A percentile compares a stretch with the other conserved stretches of the same genome.
Evolutionary conservation across 1,140 invertebrate genomes (phyloP).

Genomic region (Sminthurides bifidus): DNA sequence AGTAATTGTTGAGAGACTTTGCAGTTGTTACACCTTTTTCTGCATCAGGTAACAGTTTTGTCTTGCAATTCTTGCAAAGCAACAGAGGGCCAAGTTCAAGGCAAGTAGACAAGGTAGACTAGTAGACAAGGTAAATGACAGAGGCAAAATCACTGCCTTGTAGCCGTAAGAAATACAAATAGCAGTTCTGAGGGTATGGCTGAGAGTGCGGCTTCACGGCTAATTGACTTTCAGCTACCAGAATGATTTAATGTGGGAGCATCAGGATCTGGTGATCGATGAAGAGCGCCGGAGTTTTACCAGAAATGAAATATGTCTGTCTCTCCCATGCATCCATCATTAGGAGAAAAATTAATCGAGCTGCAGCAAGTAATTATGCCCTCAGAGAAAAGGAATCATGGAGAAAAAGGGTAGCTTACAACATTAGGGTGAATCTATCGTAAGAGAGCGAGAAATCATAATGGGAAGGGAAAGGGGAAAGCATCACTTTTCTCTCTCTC

Average conservation of each 20-base stretch:
- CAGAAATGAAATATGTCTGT: constrained; percentile 9
- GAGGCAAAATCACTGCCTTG: neutral
- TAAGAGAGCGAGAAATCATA: neutral
- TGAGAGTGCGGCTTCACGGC: constrained; percentile 15
- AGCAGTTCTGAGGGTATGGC: neutral
- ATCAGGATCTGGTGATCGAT: neutral
- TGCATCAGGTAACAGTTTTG: too few relatives aligned
- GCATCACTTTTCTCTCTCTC: too few relatives aligned
- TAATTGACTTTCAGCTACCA: constrained; percentile 24
- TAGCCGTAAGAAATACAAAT: too few relatives aligned
- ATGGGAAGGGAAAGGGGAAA: too few relatives aligned
- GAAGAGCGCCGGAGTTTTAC: neutral
- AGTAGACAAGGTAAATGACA: neutral
- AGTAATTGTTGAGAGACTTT: too few relatives aligned
- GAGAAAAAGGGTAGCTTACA: neutral
- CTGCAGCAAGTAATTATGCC: constrained; percentile 3
- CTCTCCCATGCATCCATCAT: constrained; percentile 9
- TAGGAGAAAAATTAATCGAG: constrained; percentile 9
- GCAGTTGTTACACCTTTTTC: too few relatives aligned
- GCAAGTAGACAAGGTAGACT: neutral
- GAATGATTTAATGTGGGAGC: neutral
- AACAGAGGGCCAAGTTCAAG: neutral
- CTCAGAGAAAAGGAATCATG: neutral
- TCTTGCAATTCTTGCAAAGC: neutral
- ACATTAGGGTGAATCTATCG: neutral